These are phyloP conservation scores for Taphrorychus bicolor DNA, from an alignment of 2,888 invertebrate species.

Conservation along the genomic window DNA sequence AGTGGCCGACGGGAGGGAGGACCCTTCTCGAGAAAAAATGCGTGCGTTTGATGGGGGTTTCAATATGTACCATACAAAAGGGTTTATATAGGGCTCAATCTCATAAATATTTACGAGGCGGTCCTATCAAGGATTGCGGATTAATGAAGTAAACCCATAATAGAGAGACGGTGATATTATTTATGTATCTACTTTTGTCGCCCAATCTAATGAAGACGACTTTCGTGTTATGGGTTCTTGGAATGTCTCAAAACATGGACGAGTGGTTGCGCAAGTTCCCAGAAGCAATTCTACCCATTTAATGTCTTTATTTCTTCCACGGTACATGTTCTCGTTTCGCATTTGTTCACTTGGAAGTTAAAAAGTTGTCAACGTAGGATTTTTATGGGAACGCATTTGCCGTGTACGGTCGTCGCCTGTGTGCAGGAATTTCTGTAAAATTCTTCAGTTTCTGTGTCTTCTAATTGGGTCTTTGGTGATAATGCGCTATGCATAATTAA, in stretches of 20 bases:
- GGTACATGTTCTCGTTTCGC: constrained; percentile 15
- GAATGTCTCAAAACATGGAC: constrained; percentile 1
- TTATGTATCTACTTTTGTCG: background rate
- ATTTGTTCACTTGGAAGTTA: constrained; percentile 22
- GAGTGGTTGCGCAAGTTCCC: constrained; percentile 33
- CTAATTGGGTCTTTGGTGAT: constrained; percentile 33
- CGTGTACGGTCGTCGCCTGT: constrained; percentile 26
- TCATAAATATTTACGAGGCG: constrained; percentile 37
- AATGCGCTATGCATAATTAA: constrained; percentile 32
- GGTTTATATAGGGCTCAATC: constrained; percentile 25
- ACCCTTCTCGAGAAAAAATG: constrained; percentile 30
- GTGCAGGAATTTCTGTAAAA: constrained; percentile 36
- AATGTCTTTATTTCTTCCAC: constrained; percentile 38
- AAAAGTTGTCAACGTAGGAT: constrained; percentile 34
- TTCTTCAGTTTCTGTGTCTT: constrained; percentile 30
- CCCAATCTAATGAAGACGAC: background rate
- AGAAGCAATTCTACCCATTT: constrained; percentile 34
- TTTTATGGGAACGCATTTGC: constrained; percentile 38
- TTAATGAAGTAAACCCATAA: constrained; percentile 33
- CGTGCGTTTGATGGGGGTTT: constrained; percentile 29
- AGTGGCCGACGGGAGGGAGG: constrained; percentile 18
- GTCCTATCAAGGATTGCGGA: constrained; percentile 16
- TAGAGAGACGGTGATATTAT: constrained; percentile 8
- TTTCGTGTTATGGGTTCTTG: background rate
- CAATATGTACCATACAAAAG: constrained; percentile 35